Conservation (phyloP, 2,888 invertebrate genomes). For the Drosophila pseudotakahashii region DNA sequence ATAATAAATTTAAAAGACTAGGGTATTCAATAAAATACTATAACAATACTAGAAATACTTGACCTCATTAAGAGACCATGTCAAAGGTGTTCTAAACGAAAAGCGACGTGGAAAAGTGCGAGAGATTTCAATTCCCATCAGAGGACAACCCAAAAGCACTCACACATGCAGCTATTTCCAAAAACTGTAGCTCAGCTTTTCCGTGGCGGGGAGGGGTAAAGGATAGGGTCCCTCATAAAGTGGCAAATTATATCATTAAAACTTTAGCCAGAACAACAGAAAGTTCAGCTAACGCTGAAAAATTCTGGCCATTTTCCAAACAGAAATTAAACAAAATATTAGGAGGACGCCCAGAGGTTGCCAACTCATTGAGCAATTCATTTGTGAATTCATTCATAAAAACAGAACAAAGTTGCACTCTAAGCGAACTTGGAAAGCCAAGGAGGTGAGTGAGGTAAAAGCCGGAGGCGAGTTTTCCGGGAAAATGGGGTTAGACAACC, state of each 20-base stretch:
- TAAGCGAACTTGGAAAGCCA: neutral
- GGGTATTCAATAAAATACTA: neutral
- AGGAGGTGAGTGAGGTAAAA: neutral
- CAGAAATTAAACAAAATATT: constrained; percentile 7
- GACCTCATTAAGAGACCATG: neutral
- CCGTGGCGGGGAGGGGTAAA: neutral
- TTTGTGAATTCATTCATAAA: constrained; percentile 16
- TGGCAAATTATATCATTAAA: constrained; percentile 46
- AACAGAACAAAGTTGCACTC: constrained; percentile 7
- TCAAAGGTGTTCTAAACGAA: constrained; percentile 6
- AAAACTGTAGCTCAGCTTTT: constrained; percentile 13
- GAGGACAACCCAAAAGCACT: constrained; percentile 2
- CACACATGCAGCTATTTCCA: constrained; percentile 29
- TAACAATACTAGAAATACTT: neutral
- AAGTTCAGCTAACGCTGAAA: constrained; percentile 17
- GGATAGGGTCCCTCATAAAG: constrained; percentile 1
- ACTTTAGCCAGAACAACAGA: constrained; percentile 24
- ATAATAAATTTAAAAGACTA: no score
- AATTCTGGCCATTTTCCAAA: constrained; percentile 11
- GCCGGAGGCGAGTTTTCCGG: neutral
- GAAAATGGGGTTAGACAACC: constrained; percentile 2
- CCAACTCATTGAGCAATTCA: constrained; percentile 18
- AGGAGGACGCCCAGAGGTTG: neutral
- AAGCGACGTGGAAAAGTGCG: constrained; percentile 4
- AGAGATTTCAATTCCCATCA: constrained; percentile 3